Conservation (phyloP, 2,888 invertebrate species). For the Papilio protenor region DNA sequence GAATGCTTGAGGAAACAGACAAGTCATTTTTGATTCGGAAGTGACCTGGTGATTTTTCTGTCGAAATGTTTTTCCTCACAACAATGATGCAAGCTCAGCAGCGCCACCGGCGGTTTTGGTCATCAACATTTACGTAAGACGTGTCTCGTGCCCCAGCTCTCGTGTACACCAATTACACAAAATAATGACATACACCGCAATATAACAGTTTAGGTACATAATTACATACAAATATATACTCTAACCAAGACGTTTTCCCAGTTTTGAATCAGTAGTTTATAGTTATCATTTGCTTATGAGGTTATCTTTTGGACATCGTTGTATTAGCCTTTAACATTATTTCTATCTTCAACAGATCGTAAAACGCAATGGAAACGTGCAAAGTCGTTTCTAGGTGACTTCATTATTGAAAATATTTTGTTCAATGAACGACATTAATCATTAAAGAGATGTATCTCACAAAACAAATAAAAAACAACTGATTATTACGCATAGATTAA, state of each 20-base stretch:
- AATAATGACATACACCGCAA: conserved; percentile 8
- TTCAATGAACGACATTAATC: background rate
- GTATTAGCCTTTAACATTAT: background rate
- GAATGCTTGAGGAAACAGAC: too few relatives aligned
- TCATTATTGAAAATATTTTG: background rate
- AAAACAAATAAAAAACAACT: background rate
- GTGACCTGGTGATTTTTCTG: conserved; percentile 14
- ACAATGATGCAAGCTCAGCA: conserved; percentile 31
- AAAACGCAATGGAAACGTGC: background rate
- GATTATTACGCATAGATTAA: background rate
- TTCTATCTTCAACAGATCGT: background rate
- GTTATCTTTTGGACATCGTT: background rate
- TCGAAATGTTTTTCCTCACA: conserved; percentile 26
- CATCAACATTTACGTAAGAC: conserved; percentile 38
- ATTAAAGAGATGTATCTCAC: background rate
- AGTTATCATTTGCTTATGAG: background rate
- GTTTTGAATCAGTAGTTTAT: background rate
- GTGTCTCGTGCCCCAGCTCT: conserved; percentile 7
- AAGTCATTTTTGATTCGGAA: conserved; percentile 22
- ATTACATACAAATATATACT: background rate
- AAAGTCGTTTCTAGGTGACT: background rate
- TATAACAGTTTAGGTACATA: background rate
- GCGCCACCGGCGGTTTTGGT: conserved; percentile 32
- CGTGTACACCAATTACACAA: conserved; percentile 31
- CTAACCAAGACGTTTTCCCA: background rate